These are phyloP conservation scores for Prionchulus punctatus DNA, from an alignment of 2,888 invertebrate species.

Conservation along the genomic window DNA sequence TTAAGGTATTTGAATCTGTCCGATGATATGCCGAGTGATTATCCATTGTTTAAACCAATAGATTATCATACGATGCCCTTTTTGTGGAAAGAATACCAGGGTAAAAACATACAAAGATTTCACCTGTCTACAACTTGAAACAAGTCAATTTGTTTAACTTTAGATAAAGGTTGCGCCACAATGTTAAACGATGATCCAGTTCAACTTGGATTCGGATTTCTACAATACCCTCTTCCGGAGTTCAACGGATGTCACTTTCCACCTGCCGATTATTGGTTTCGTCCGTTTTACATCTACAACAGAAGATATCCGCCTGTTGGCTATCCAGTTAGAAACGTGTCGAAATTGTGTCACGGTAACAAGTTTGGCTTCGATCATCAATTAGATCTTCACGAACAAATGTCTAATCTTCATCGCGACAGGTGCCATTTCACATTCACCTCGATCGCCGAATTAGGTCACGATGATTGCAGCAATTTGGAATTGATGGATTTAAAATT, in stretches of 20 bases:
- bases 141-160: too few relatives aligned
- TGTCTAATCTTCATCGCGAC: conserved; percentile 44
- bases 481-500: conserved; percentile 50
- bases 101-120: too few relatives aligned
- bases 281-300: conserved; percentile 40
- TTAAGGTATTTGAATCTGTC: conserved; percentile 13
- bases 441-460: conserved; percentile 65
- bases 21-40: conserved; percentile 39
- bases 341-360: conserved; percentile 56
- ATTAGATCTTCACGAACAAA: conserved; percentile 51
- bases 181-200: conserved; percentile 67
- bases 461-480: conserved; percentile 65
- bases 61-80: background rate
- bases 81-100: background rate
- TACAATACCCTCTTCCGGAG: conserved; percentile 51
- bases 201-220: conserved; percentile 48
- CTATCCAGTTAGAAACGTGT: conserved; percentile 18
- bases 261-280: conserved; percentile 69
- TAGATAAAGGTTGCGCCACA: conserved; percentile 51
- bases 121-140: too few relatives aligned
- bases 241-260: conserved; percentile 51
- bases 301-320: too few relatives aligned
- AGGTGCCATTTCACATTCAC: conserved; percentile 60
- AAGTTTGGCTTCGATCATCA: conserved; percentile 53
- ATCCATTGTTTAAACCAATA: conserved; percentile 38